A percentile compares a stretch with the other conserved stretches of the same genome.
Conservation (phyloP, 2,113 vertebrate genomes). For the Nyctibius bracteatus region DNA sequence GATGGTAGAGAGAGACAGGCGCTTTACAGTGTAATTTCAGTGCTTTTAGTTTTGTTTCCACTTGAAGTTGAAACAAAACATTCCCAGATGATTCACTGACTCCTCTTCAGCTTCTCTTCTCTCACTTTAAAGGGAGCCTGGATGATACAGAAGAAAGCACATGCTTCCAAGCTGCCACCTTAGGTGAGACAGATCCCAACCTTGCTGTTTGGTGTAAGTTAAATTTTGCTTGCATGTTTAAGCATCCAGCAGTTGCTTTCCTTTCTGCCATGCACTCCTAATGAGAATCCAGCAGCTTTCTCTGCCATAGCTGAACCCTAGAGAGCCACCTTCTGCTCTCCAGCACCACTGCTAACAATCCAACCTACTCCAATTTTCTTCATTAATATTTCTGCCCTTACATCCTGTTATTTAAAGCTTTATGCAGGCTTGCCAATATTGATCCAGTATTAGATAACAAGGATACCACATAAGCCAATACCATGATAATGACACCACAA, state of each 20-base stretch:
- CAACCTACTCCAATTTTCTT: neutral
- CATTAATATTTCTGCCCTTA: neutral
- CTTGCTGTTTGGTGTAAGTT: neutral
- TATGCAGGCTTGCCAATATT: neutral
- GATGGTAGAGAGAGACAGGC: accelerated
- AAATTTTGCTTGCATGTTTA: neutral
- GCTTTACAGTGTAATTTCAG: neutral
- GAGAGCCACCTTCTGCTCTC: neutral
- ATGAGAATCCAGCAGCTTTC: neutral
- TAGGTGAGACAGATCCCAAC: neutral
- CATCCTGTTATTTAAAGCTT: neutral
- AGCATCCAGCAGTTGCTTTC: neutral
- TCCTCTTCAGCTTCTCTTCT: neutral
- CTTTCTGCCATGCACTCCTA: neutral
- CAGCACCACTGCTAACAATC: neutral
- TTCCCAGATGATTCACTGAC: neutral
- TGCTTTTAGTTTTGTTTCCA: neutral
- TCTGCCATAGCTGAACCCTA: neutral
- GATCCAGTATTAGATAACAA: neutral
- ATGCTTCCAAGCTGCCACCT: neutral
- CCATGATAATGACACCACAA: neutral
- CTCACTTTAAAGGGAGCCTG: neutral
- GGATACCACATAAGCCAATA: neutral
- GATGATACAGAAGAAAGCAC: neutral
- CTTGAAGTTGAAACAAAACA: neutral